Evolutionary conservation across 2,797 vertebrate genomes (phyloP).

Genomic region (Rhodeus uyekii): DNA sequence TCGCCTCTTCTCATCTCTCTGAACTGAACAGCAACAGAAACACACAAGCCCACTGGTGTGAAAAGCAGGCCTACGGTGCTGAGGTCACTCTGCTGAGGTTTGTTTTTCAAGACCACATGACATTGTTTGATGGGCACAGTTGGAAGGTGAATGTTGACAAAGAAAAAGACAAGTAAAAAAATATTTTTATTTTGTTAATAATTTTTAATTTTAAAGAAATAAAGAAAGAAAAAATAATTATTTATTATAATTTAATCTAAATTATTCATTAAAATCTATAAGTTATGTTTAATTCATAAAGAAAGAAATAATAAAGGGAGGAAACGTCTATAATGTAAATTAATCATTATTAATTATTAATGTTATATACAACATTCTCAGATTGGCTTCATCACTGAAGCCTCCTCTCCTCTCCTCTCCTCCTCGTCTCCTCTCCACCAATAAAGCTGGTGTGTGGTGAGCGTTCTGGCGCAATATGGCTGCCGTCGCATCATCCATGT

Average conservation of each 20-base stretch:
- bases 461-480: too few species aligned
- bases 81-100: not conserved
- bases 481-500: too few species aligned
- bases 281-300: not conserved
- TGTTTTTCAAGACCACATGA: not conserved
- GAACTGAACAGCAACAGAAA: not conserved
- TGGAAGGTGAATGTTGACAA: not conserved
- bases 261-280: not conserved
- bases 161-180: not conserved
- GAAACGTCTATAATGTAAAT: too few species aligned
- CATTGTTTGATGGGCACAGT: not conserved
- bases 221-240: not conserved
- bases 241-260: not conserved
- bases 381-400: too few species aligned
- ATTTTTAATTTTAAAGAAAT: not conserved
- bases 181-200: not conserved
- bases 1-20: not conserved
- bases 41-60: not conserved
- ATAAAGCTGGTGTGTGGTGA: too few species aligned
- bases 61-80: not conserved
- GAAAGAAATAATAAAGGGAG: too few species aligned
- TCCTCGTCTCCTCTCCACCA: too few species aligned
- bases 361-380: too few species aligned
- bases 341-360: too few species aligned
- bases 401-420: too few species aligned